Evolutionary conservation across 1,140 invertebrate genomes (phyloP).

Genomic region (Euwallacea similis): DNA sequence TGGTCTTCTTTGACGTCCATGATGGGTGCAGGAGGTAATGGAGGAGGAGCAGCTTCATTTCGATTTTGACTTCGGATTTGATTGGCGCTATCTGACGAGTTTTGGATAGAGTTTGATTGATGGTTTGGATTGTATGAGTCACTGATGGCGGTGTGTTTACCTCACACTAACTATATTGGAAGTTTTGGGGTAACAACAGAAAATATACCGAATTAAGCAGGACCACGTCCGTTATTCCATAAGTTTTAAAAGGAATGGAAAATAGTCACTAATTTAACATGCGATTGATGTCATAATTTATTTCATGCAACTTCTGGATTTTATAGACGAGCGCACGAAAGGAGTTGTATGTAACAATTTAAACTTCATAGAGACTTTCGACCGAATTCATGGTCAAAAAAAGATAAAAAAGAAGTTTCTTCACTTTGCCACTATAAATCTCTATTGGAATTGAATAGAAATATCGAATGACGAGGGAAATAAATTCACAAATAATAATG

Average conservation of each 20-base stretch:
- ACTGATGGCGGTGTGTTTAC: constrained; percentile 1
- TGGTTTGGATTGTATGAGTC: constrained; percentile 4
- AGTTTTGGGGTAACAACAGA: neutral
- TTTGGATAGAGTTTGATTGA: constrained; percentile 2
- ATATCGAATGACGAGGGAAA: too few relatives aligned
- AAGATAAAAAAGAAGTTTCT: too few relatives aligned
- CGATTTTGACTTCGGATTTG: constrained; percentile 7
- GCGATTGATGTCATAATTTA: constrained; percentile 21
- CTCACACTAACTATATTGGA: neutral
- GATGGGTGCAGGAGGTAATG: neutral
- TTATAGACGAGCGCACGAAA: constrained; percentile 13
- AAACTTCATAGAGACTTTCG: neutral
- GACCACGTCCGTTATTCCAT: constrained; percentile 6
- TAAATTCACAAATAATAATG: too few relatives aligned
- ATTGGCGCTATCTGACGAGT: too few relatives aligned
- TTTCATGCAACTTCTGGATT: constrained; percentile 13
- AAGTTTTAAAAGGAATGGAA: constrained; percentile 2
- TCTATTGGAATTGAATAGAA: too few relatives aligned
- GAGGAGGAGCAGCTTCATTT: neutral
- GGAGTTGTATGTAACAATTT: neutral
- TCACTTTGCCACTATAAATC: too few relatives aligned
- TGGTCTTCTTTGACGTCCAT: constrained; percentile 50
- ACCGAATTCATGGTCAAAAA: too few relatives aligned
- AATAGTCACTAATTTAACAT: neutral
- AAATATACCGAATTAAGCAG: neutral